Base-by-base conservation (phyloP, 2,797 vertebrate species). In the Zenarchopterus dispar region DNA sequence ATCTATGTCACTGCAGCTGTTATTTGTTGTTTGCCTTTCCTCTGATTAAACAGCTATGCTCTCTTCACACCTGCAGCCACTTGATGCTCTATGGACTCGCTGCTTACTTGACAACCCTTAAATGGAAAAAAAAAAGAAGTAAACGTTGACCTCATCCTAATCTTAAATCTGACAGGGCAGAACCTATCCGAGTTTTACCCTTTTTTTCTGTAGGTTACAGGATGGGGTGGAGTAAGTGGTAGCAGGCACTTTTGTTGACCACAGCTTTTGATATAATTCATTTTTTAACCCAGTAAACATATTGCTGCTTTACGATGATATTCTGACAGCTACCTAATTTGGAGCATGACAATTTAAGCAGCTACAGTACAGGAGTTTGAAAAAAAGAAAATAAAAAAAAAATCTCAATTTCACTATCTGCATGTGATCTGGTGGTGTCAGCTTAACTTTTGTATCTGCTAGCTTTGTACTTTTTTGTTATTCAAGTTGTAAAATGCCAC, bases 301-400 rank as follows among this genome's bases (percentile, higher is more conserved):
- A 51, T 75, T 53, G 69, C 77, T 66, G 58, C 70, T 74, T 78
- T 64, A 66, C 63, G 71, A 56, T 78, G 73, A 54, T 78, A 75
- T 82, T 85, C 87, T 89, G 90, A 91, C 91, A 90, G 88, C 69
- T 52, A 63, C 67, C 81, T 68, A 72, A 91, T 91, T 91, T 82
- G 62, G 80, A 85, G 72, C 67, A 62, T 84, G 86, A 89, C 87
- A 82, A 77, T 75, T 85, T 88, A 79, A 84, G 91, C 81, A 84
- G 80, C 86, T 84, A 69, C 62, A 58, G 75, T 43, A 22, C 28
- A 28, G 73, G 26, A 81, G n/a, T n/a, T n/a, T n/a, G n/a, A n/a
- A n/a, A n/a, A n/a, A 13, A 3, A 10, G 2, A 36, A 13, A 74
- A 67, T 78, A 22, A 77, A 81, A 77, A 45, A 56, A 54, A 48